These are phyloP conservation scores for Corythucha ciliata DNA, from an alignment of 2,888 invertebrate genomes.

Conservation along the genomic window DNA sequence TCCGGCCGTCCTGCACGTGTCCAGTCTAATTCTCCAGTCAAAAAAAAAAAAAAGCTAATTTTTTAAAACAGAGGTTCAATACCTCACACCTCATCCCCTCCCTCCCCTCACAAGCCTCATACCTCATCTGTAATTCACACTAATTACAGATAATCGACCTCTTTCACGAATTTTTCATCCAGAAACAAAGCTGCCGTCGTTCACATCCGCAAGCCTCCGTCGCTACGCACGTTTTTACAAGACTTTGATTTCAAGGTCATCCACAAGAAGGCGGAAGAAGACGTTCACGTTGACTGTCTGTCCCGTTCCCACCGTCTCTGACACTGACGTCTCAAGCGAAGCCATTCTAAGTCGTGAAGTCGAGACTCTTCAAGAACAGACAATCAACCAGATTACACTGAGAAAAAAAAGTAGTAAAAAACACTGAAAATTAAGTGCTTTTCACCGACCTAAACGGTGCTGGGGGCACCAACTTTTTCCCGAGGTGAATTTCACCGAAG, in stretches of 20 bases:
- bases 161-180: not conserved
- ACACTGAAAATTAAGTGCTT: no score
- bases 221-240: conserved; percentile 23
- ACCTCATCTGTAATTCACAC: no score
- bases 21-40: no score
- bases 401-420: no score
- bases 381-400: conserved; percentile 10
- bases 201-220: conserved; percentile 3
- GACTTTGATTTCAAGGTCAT: conserved; percentile 23
- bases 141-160: not conserved
- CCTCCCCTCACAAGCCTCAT: no score
- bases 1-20: no score
- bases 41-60: no score
- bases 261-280: conserved; percentile 15
- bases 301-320: conserved; percentile 9
- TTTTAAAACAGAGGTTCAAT: no score
- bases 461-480: no score
- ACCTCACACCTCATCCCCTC: no score
- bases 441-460: no score
- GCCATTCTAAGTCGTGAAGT: not conserved
- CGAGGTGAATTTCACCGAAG: no score
- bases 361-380: not conserved
- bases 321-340: not conserved
- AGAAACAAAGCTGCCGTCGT: conserved; percentile 6
- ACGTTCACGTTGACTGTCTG: conserved; percentile 24